A percentile compares a stretch with the other conserved stretches of the same genome.
Evolutionary conservation across 2,888 invertebrate species (phyloP).

Genomic region (Pasiphila rectangulata): DNA sequence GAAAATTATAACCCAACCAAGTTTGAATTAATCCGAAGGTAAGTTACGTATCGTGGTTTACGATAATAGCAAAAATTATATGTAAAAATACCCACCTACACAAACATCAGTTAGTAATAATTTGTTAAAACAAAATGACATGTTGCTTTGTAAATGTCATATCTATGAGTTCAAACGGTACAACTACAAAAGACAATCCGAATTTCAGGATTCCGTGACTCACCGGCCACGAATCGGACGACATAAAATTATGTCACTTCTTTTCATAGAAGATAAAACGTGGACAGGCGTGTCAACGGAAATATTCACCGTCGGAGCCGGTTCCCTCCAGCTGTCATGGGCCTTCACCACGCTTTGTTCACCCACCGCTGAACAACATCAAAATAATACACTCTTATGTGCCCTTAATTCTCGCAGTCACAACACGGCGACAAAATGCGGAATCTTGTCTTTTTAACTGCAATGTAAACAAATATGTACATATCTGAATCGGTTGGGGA

Average conservation of each 20-base stretch:
- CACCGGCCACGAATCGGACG: slow-evolving; percentile 27
- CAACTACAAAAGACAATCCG: slow-evolving; percentile 18
- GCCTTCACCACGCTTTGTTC: slow-evolving; percentile 37
- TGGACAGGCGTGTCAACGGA: slow-evolving; percentile 39
- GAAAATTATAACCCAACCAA: too few relatives aligned
- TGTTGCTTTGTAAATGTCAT: not conserved
- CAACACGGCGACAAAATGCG: slow-evolving; percentile 44
- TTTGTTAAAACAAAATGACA: too few relatives aligned
- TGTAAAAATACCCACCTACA: too few relatives aligned
- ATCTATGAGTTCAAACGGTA: slow-evolving; percentile 5
- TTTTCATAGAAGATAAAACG: slow-evolving; percentile 35
- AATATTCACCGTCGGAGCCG: slow-evolving; percentile 32
- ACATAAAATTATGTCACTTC: slow-evolving; percentile 35
- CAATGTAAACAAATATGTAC: slow-evolving; percentile 45
- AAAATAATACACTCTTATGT: slow-evolving; percentile 57
- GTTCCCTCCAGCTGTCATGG: slow-evolving; percentile 8
- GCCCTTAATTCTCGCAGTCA: slow-evolving; percentile 45
- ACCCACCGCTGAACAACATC: slow-evolving; percentile 49
- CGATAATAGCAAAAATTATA: too few relatives aligned
- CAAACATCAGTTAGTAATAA: too few relatives aligned
- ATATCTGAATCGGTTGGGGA: slow-evolving; percentile 44
- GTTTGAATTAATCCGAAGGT: too few relatives aligned
- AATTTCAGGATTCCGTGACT: slow-evolving; percentile 30
- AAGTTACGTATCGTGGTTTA: too few relatives aligned
- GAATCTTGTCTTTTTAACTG: slow-evolving; percentile 38